Evolutionary conservation across 2,113 vertebrate species (phyloP), one percentile per base, ranked within the genome.

Genomic region (Campylomormyrus numenius): DNA sequence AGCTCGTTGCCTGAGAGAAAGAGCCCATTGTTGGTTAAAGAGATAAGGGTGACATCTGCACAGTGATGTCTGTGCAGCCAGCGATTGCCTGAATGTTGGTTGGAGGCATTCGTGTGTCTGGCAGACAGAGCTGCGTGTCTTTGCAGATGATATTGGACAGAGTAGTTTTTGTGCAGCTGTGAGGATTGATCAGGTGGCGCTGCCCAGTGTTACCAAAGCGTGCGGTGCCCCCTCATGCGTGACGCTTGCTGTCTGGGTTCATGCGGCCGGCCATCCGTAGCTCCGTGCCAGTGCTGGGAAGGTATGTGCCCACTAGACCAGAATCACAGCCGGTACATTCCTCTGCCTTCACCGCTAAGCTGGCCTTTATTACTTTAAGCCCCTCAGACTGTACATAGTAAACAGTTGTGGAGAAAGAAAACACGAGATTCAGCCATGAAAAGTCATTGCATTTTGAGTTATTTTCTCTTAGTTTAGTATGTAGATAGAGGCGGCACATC

Each of bases 301-400:
- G 90, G 92, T 91, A 92, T 77, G 48, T 90, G 83, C 90, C 89
- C 89, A 84, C 21, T 90, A 84, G 89, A 93, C 87, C 52, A 88
- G 83, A 93, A 90, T 92, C 92, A 90, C 84, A 85, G 88, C 35
- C 49, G 45, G 48, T 7, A 24, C 92, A 94, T 93, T 95, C 93
- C 92, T 93, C 89, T 11, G 24, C 42, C 48, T 89, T 42, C 58
- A 5, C 88, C 39, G 62, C 24, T 89, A 88, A 42, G 56, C 77
- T 58, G 24, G 1, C n/a, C 46, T 62, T 84, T 88, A 87, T 90
- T 58, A 11, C 86, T 88, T 49, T 90, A 80, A 74, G 4, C 83
- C n/a, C 35, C 53, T 88, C 88, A 66, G 8, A 19, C 46, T 88
- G 46, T 89, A 49, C 46, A 5, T 19, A 45, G 6, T 45, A 31